Conservation (phyloP, 2,797 vertebrate genomes). For the Odontamblyopus rebecca region DNA sequence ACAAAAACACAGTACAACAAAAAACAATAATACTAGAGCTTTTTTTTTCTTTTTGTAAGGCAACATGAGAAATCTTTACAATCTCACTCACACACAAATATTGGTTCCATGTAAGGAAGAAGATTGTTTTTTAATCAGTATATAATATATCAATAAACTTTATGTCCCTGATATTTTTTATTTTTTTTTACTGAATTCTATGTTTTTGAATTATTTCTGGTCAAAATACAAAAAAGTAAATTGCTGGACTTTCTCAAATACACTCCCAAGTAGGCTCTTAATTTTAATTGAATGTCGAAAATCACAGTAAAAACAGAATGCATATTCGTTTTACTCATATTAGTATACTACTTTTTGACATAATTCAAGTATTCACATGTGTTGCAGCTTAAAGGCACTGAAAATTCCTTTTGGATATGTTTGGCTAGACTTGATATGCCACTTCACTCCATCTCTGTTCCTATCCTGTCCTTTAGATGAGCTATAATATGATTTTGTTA, state of each 20-base stretch:
- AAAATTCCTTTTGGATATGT: conserved; percentile 44
- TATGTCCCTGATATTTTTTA: neutral
- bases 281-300: neutral
- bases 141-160: too few species aligned
- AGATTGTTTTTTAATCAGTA: neutral
- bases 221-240: neutral
- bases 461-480: neutral
- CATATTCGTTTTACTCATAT: neutral
- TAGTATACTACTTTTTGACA: neutral
- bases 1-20: conserved; percentile 84
- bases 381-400: conserved; percentile 68
- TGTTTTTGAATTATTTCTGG: neutral
- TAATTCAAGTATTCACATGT: conserved; percentile 42
- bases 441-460: neutral
- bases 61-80: conserved; percentile 68
- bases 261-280: neutral
- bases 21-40: conserved; percentile 63
- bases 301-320: neutral
- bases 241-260: neutral
- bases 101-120: neutral
- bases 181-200: too few species aligned
- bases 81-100: conserved; percentile 23
- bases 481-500: neutral
- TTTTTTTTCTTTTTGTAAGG: conserved; percentile 56
- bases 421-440: conserved; percentile 31